phyloP scores from a whole-genome alignment of 2,888 invertebrate genomes.

The Tetragonisca angustula region DNA sequence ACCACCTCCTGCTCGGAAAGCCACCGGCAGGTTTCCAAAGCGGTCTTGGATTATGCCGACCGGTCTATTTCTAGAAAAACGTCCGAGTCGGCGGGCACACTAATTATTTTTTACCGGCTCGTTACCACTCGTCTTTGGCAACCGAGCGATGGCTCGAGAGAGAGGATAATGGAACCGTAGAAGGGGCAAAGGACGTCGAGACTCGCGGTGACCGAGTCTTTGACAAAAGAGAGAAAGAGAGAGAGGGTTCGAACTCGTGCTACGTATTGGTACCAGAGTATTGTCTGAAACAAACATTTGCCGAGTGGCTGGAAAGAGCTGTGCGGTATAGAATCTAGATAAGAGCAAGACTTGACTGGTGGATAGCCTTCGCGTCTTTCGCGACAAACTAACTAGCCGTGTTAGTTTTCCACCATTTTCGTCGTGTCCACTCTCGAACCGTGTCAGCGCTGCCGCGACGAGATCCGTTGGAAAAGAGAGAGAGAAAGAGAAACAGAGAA shows the following conservation, averaged over 20 bases:
- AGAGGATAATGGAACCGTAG: constrained; percentile 30
- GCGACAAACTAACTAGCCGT: neutral
- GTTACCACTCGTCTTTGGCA: constrained; percentile 71
- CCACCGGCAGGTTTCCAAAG: constrained; percentile 81
- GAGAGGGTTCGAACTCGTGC: too few relatives aligned
- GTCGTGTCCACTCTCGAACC: constrained; percentile 16
- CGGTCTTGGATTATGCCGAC: constrained; percentile 79
- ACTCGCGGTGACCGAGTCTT: constrained; percentile 33
- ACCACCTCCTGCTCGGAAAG: constrained; percentile 52
- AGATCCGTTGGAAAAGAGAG: too few relatives aligned
- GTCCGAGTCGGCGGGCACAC: constrained; percentile 75
- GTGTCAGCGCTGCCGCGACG: neutral
- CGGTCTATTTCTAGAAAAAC: constrained; percentile 82
- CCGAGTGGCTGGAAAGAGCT: too few relatives aligned
- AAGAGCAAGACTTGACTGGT: too few relatives aligned
- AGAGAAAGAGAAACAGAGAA: constrained; percentile 46
- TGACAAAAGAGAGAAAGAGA: constrained; percentile 7
- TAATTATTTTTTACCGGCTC: constrained; percentile 80
- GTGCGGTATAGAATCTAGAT: too few relatives aligned
- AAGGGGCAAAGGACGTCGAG: constrained; percentile 33
- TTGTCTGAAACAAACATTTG: too few relatives aligned
- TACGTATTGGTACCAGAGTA: neutral
- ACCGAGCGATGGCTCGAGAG: constrained; percentile 41
- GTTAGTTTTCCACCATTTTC: constrained; percentile 25
- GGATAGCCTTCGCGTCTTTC: neutral